phyloP scores from a whole-genome alignment of 2,888 invertebrate genomes.

The Mimumesa dahlbomi region DNA sequence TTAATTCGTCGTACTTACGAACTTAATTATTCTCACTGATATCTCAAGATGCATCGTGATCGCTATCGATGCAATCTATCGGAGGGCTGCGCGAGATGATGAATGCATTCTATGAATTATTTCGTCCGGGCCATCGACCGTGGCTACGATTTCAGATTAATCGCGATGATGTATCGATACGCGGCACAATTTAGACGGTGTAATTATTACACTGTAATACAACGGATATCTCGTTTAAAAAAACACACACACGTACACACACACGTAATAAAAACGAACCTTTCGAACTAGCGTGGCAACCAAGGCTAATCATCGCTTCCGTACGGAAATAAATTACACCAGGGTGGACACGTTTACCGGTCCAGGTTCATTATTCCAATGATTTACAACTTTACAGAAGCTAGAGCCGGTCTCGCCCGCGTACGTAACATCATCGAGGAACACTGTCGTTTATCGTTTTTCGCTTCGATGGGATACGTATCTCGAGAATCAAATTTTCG shows the following conservation, averaged over 20 bases:
- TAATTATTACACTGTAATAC: background rate
- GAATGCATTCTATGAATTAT: slow-evolving; percentile 30
- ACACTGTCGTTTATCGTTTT: slow-evolving; percentile 34
- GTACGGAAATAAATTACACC: slow-evolving; percentile 57
- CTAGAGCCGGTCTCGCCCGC: slow-evolving; percentile 25
- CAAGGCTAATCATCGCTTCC: slow-evolving; percentile 57
- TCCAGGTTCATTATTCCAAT: slow-evolving; percentile 56
- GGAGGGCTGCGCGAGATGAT: slow-evolving; percentile 8
- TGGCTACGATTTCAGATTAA: background rate
- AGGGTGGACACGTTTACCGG: slow-evolving; percentile 55
- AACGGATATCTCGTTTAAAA: slow-evolving; percentile 9
- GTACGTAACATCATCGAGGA: slow-evolving; percentile 36
- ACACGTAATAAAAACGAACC: too few relatives aligned
- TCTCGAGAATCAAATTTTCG: slow-evolving; percentile 59
- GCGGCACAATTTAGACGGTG: background rate
- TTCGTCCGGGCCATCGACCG: background rate
- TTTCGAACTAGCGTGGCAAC: background rate
- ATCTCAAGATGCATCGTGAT: slow-evolving; percentile 8
- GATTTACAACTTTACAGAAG: slow-evolving; percentile 51
- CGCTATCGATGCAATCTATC: slow-evolving; percentile 28
- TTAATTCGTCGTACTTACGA: slow-evolving; percentile 14
- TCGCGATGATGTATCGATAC: slow-evolving; percentile 22
- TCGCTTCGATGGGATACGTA: slow-evolving; percentile 43
- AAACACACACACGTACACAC: background rate
- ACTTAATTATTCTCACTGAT: slow-evolving; percentile 22